Conservation (phyloP, 2,113 vertebrate species). For the Carassius gibelio region DNA sequence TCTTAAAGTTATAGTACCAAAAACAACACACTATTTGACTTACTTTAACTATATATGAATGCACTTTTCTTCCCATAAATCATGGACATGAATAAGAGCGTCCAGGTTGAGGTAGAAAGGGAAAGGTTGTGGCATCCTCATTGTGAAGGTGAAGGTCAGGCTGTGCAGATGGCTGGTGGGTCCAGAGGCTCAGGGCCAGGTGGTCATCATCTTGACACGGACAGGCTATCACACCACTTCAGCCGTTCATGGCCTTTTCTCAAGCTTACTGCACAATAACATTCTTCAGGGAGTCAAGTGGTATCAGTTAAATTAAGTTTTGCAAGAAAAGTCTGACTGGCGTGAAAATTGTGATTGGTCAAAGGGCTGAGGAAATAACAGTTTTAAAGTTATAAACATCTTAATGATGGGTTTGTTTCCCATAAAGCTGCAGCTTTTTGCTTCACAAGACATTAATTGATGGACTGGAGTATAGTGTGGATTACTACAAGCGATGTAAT, state of each 20-base stretch:
- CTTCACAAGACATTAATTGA: too few relatives aligned
- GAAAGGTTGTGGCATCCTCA: background rate
- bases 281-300: background rate
- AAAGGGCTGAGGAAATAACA: background rate
- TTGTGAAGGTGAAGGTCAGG: background rate
- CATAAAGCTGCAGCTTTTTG: too few relatives aligned
- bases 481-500: too few relatives aligned
- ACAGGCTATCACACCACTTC: background rate
- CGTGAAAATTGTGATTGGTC: background rate
- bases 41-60: background rate
- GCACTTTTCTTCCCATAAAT: background rate
- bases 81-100: background rate
- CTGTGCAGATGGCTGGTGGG: background rate
- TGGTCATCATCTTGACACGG: background rate
- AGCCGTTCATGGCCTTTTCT: background rate
- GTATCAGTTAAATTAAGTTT: background rate
- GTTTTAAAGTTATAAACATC: background rate
- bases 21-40: background rate
- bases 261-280: background rate
- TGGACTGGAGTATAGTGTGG: too few relatives aligned
- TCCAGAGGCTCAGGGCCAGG: slow-evolving; percentile 1
- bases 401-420: too few relatives aligned
- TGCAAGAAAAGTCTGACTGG: background rate
- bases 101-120: background rate
- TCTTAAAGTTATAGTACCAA: too few relatives aligned